Percentiles rank a stretch among this genome's conserved stretches.
These are phyloP conservation scores for Drosophila formosana DNA, from an alignment of 2,888 invertebrate genomes.

Conservation along the genomic window DNA sequence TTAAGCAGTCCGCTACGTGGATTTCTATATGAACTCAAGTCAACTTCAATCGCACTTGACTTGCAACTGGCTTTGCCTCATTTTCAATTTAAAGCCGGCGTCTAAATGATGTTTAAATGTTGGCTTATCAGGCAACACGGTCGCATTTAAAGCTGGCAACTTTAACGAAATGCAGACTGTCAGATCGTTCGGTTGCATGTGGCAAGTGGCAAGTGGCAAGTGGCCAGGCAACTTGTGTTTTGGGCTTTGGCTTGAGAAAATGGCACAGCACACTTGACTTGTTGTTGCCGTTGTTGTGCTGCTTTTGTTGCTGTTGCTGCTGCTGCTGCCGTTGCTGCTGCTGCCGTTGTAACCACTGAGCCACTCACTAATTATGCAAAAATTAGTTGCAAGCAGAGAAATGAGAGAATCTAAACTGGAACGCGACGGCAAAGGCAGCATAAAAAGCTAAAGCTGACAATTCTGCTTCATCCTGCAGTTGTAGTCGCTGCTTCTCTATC, in stretches of 20 bases:
- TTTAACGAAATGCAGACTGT: constrained; percentile 28
- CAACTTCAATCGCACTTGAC: constrained; percentile 25
- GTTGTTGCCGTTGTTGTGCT: constrained; percentile 36
- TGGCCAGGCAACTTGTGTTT: constrained; percentile 40
- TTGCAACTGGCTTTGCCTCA: constrained; percentile 3
- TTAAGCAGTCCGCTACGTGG: constrained; percentile 53
- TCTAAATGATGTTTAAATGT: constrained; percentile 46
- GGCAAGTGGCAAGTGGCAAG: constrained; percentile 27
- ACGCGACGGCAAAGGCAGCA: constrained; percentile 52
- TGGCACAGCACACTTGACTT: constrained; percentile 77
- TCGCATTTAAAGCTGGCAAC: constrained; percentile 18
- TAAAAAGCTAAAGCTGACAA: constrained; percentile 56
- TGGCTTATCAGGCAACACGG: constrained; percentile 20
- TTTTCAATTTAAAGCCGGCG: constrained; percentile 39
- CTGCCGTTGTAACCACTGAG: constrained; percentile 62
- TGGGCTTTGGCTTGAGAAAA: constrained; percentile 66
- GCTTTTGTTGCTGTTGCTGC: constrained; percentile 15
- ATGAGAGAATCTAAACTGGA: constrained; percentile 60
- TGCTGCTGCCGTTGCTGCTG: constrained; percentile 30
- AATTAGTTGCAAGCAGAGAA: constrained; percentile 62
- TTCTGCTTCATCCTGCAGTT: constrained; percentile 29
- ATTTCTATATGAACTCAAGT: constrained; percentile 64
- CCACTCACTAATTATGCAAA: constrained; percentile 78
- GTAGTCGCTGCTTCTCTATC: constrained; percentile 17
- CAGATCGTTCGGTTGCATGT: constrained; percentile 62